phyloP scores from a whole-genome alignment of 2,113 vertebrate genomes.

The Rhinopomastus cyanomelas region DNA sequence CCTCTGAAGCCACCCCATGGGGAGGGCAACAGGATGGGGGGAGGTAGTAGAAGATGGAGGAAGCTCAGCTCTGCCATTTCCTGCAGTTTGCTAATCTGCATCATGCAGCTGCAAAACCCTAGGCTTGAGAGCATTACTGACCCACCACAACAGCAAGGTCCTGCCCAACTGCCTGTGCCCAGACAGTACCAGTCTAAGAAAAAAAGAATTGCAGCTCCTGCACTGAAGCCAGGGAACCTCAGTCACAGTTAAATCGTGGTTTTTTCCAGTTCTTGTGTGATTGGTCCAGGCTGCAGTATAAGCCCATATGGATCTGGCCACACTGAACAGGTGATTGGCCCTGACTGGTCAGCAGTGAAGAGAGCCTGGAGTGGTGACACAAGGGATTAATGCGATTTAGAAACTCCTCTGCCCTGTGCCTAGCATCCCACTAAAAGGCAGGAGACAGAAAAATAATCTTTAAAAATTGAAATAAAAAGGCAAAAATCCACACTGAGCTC shows the following conservation, averaged over 20 bases:
- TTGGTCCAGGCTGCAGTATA: neutral
- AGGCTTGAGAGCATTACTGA: accelerated
- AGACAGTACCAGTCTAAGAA: accelerated
- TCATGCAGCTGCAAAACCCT: neutral
- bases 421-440: neutral
- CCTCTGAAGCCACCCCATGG: neutral
- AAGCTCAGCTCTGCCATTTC: neutral
- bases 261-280: neutral
- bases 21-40: neutral
- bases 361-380: neutral
- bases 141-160: accelerated
- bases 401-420: neutral
- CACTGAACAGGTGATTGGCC: neutral
- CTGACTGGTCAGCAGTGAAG: neutral
- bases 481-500: accelerated
- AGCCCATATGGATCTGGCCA: neutral
- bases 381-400: neutral
- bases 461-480: neutral
- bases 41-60: neutral
- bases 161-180: neutral
- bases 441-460: neutral
- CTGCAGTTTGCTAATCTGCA: neutral
- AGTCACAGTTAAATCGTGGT: neutral
- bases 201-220: neutral
- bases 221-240: neutral